These are phyloP conservation scores for Eupithecia abbreviata DNA, from an alignment of 2,888 invertebrate genomes.

Conservation along the genomic window DNA sequence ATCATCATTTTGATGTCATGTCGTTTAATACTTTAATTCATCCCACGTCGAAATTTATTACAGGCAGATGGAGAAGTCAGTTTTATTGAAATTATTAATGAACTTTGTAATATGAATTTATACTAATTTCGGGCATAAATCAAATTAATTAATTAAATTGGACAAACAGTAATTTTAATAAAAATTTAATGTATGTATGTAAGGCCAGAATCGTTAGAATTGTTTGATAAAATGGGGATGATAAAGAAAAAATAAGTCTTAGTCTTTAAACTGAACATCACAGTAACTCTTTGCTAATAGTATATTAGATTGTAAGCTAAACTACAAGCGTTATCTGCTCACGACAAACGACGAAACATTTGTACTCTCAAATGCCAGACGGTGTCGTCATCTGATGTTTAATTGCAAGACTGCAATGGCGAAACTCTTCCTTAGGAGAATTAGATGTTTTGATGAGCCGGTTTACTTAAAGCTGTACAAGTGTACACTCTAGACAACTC, in stretches of 20 bases:
- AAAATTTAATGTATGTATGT: neutral
- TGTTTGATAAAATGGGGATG: neutral
- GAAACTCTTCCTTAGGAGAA: neutral
- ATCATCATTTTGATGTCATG: constrained; percentile 63
- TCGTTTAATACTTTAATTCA: constrained; percentile 26
- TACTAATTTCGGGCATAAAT: neutral
- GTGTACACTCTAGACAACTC: neutral
- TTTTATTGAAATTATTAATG: constrained; percentile 15
- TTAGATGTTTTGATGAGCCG: constrained; percentile 5
- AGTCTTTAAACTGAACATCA: neutral
- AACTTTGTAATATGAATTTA: constrained; percentile 9
- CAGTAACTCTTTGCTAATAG: neutral
- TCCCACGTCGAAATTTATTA: constrained; percentile 16
- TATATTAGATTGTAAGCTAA: constrained; percentile 19
- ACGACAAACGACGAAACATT: constrained; percentile 34
- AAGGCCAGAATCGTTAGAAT: neutral
- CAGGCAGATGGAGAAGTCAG: constrained; percentile 6
- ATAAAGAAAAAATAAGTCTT: neutral
- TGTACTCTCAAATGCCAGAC: constrained; percentile 32
- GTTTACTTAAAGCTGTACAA: constrained; percentile 28
- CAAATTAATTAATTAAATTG: neutral
- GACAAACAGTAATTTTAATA: neutral
- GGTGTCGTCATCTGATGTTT: constrained; percentile 37
- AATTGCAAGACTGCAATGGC: constrained; percentile 1
- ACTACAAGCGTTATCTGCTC: constrained; percentile 30